Evolutionary conservation across 2,113 vertebrate species (phyloP).

Genomic region (Gallinago media): DNA sequence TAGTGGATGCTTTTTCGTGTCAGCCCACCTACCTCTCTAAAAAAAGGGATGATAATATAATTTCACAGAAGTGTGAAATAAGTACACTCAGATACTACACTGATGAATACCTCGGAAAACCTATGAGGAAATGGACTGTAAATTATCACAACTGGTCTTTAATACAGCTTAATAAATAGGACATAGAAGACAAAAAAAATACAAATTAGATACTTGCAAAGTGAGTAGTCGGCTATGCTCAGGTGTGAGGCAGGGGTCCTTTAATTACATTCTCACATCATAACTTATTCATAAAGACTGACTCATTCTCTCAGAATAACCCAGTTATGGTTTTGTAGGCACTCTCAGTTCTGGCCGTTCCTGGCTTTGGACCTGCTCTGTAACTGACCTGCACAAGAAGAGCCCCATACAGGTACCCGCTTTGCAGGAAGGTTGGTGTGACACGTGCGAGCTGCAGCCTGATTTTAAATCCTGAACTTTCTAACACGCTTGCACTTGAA

Average conservation of each 20-base stretch:
- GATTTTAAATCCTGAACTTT: accelerated
- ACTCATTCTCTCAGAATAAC: background rate
- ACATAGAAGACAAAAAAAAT: background rate
- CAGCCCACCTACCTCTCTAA: background rate
- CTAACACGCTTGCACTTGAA: accelerated
- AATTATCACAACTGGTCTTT: background rate
- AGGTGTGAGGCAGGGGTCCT: conserved; percentile 32
- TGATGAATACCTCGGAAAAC: background rate
- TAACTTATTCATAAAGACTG: background rate
- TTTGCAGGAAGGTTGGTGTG: accelerated
- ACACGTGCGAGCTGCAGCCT: background rate
- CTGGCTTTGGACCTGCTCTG: background rate
- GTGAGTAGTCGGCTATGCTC: background rate
- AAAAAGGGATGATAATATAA: background rate
- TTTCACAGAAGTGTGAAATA: background rate
- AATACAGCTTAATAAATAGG: background rate
- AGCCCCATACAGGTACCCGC: accelerated
- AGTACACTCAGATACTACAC: background rate
- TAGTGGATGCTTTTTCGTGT: background rate
- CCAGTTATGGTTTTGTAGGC: background rate
- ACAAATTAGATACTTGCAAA: conserved; percentile 1
- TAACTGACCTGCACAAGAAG: accelerated
- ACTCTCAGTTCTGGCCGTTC: background rate
- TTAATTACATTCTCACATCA: conserved; percentile 21
- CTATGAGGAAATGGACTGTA: background rate